phyloP scores from a whole-genome alignment of 37 sponge, comb jelly and placozoan genomes.

The Halichondria panicea region DNA sequence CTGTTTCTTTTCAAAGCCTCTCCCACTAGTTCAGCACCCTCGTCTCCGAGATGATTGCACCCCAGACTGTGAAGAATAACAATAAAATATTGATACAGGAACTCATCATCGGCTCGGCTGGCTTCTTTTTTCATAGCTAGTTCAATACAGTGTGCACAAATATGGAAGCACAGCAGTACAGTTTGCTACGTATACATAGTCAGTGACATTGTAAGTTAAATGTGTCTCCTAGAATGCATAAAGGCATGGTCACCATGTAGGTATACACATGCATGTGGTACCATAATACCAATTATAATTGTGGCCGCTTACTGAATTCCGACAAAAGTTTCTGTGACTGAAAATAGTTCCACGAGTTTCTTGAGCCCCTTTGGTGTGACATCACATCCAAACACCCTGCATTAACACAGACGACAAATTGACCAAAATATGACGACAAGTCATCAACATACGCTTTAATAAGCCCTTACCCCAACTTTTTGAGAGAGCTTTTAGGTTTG shows the following conservation, averaged over 20 bases:
- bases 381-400: conserved; percentile 12
- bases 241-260: neutral
- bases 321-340: neutral
- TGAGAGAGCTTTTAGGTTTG: conserved; percentile 5
- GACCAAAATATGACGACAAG: no score
- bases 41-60: neutral
- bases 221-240: no score
- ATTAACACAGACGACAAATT: no score
- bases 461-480: conserved; percentile 37
- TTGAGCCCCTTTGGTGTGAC: neutral
- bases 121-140: no score
- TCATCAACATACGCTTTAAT: no score
- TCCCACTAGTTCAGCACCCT: conserved; percentile 5
- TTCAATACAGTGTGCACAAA: no score
- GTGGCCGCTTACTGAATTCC: conserved; percentile 11
- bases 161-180: no score
- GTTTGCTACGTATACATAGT: no score
- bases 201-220: no score
- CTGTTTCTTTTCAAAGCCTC: neutral
- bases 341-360: neutral
- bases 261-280: neutral
- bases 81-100: no score
- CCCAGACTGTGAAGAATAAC: neutral
- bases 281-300: no score
- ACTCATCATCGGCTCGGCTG: no score